Percentiles rank a stretch among this genome's conserved stretches.
phyloP scores from a whole-genome alignment of 2,113 vertebrate species.

The Colius striatus region DNA sequence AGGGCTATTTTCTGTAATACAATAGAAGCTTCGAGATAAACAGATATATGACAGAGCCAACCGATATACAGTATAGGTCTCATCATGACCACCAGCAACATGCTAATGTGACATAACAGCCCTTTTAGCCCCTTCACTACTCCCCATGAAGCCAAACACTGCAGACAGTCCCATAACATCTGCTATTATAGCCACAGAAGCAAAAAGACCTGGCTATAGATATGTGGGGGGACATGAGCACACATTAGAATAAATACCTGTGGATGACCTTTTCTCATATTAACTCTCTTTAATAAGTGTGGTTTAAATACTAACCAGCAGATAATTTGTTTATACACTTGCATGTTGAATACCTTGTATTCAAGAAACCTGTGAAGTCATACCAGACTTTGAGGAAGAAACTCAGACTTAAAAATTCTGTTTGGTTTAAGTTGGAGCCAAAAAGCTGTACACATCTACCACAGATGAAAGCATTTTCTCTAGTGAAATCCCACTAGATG shows the following conservation, averaged over 20 bases:
- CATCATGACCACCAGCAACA: background rate
- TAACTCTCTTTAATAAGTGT: background rate
- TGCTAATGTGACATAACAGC: accelerated
- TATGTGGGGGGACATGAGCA: background rate
- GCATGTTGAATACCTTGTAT: background rate
- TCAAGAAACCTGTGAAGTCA: background rate
- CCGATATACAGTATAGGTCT: background rate
- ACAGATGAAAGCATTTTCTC: slow-evolving; percentile 67
- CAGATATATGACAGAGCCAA: accelerated
- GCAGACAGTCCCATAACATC: background rate
- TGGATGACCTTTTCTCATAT: background rate
- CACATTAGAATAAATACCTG: background rate
- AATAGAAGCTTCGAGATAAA: background rate
- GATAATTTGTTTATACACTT: background rate
- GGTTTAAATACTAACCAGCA: slow-evolving; percentile 37
- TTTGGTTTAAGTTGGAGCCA: slow-evolving; percentile 65
- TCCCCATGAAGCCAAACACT: background rate
- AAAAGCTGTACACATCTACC: slow-evolving; percentile 49
- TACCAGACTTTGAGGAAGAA: slow-evolving; percentile 4
- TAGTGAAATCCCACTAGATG: slow-evolving; percentile 74
- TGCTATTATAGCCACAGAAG: background rate
- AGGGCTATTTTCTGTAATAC: background rate
- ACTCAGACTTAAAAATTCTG: slow-evolving; percentile 45
- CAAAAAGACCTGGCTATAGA: background rate
- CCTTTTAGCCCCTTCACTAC: accelerated